Evolutionary conservation across 1,140 invertebrate genomes (phyloP), one percentile per base, ranked within the genome.

Genomic region (Drosophila ananassae): DNA sequence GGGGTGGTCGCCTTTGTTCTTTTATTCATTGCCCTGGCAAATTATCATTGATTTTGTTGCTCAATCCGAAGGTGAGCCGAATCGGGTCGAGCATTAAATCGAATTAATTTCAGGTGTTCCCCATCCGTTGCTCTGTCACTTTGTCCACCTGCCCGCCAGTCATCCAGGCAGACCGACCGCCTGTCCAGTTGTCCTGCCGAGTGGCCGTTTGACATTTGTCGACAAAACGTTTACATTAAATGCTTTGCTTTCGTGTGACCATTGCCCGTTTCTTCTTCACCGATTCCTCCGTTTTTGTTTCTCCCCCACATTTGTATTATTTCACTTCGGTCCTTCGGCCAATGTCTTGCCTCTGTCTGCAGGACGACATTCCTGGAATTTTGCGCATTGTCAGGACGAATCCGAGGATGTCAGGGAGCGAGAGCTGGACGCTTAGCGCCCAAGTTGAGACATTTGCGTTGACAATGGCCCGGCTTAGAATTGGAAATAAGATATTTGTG

Each of bases 181-280:
- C 12, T 37, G 34, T 37, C 34, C 34, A 37, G 34, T 37, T 37
- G 67, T 37, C 73, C 55, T 46, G 68, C 44, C 17, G 62, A 82
- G 62, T 87, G 81, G 78, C 72, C 82, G 87, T 85, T 87, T 85
- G 82, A 89, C 83, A 89, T 89, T 89, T 89, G 83, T 79, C 83
- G 83, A 89, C 83, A 83, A 89, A 89, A 89, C 83, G 83, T 89
- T 89, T 89, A 89, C 83, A 89, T 89, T 89, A 89, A 89, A 89
- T 89, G 76, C 89, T 89, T 82, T 77, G 83, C 72, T 44, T 44
- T 44, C 79, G 75, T 89, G 80, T 76, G 80, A 82, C 82, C 76
- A 57, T 77, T 78, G 83, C 68, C 62, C 56, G 22, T 68, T 80
- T 30, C 25, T 66, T 73, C 69, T 41, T 59, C 48, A 50, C 44